Evolutionary conservation across 2,113 vertebrate genomes (phyloP).

Genomic region (Deroptyus accipitrinus): DNA sequence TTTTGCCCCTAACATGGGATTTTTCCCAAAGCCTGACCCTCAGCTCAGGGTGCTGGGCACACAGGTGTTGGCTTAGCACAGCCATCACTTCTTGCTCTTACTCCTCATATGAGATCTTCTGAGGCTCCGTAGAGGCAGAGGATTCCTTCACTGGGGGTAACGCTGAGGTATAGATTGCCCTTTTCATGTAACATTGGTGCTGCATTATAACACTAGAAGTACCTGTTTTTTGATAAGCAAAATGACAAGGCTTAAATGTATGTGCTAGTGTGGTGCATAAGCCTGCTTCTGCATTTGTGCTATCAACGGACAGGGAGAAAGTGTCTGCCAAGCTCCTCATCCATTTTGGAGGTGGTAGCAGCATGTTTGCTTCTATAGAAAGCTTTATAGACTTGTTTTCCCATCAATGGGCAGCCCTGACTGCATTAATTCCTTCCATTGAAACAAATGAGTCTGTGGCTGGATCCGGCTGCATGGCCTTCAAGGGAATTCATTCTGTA

Average conservation of each 20-base stretch:
- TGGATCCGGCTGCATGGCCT: constrained; percentile 54
- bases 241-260: background rate
- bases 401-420: constrained; percentile 13
- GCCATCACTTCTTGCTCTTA: background rate
- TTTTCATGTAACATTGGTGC: rapidly evolving
- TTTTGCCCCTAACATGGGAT: background rate
- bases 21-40: background rate
- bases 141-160: background rate
- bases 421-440: constrained; percentile 36
- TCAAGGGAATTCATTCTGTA: constrained; percentile 63
- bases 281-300: background rate
- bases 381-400: background rate
- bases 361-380: background rate
- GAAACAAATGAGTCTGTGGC: constrained; percentile 47
- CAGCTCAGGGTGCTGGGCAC: background rate
- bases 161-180: too few relatives aligned
- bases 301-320: background rate
- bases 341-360: constrained; percentile 14
- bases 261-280: background rate
- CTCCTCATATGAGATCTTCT: background rate
- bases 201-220: background rate
- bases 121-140: background rate
- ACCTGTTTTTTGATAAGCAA: background rate
- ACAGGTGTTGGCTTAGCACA: background rate
- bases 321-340: background rate